These are phyloP conservation scores for Peromyscus eremicus DNA, from an alignment of 2,797 vertebrate genomes.

Conservation along the genomic window DNA sequence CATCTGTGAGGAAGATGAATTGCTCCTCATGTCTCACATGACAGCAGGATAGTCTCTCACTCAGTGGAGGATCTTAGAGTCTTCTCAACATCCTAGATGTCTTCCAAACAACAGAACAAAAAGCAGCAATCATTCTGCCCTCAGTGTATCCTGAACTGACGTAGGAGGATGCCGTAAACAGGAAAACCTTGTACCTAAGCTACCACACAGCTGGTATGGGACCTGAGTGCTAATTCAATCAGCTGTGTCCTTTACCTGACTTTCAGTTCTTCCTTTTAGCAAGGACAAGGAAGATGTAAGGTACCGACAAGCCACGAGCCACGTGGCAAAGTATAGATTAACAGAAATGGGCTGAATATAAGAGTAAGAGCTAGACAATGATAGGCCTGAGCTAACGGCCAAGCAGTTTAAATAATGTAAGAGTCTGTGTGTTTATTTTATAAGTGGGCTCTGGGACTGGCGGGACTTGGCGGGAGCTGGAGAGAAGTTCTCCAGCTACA, in stretches of 20 bases:
- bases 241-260: not conserved
- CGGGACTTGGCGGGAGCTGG: too few relatives aligned
- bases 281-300: too few relatives aligned
- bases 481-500: too few relatives aligned
- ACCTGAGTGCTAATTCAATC: not conserved
- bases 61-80: not conserved
- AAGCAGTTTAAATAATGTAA: too few relatives aligned
- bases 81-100: not conserved
- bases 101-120: not conserved
- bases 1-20: not conserved
- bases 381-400: too few relatives aligned
- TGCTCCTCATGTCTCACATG: not conserved
- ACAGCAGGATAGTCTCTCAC: not conserved
- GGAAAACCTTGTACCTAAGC: not conserved
- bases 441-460: too few relatives aligned
- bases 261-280: not conserved
- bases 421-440: too few relatives aligned
- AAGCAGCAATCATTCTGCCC: not conserved
- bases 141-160: not conserved
- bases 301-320: too few relatives aligned
- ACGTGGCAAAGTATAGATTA: too few relatives aligned
- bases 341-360: too few relatives aligned
- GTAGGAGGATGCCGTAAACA: not conserved
- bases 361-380: too few relatives aligned
- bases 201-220: not conserved